Percentiles rank a stretch among this genome's conserved stretches.
Evolutionary conservation across 2,797 vertebrate genomes (phyloP).

Genomic region (Loris lydekkerianus): DNA sequence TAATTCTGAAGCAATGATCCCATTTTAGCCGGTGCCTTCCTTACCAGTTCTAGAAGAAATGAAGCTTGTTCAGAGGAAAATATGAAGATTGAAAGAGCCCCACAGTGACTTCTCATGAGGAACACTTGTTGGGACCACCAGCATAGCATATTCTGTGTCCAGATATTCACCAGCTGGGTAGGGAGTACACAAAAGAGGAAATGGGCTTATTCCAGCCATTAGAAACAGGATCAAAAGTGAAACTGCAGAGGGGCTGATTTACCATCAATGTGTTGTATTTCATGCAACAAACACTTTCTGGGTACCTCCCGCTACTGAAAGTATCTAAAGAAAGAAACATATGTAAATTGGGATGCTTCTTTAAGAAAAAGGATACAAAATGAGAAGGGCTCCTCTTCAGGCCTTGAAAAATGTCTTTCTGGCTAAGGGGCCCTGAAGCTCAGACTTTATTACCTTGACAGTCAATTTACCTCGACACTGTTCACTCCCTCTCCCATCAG

Average conservation of each 20-base stretch:
- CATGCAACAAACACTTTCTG: not conserved
- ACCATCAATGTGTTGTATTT: not conserved
- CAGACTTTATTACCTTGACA: not conserved
- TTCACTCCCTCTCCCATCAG: not conserved
- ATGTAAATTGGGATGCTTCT: not conserved
- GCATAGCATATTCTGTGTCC: not conserved
- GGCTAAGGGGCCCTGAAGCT: not conserved
- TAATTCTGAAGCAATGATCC: not conserved
- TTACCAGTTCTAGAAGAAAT: not conserved
- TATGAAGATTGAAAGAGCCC: not conserved
- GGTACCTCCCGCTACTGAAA: not conserved
- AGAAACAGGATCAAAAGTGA: not conserved
- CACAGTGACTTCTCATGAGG: not conserved
- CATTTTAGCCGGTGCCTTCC: not conserved
- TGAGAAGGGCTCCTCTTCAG: not conserved
- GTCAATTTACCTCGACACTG: too few relatives aligned
- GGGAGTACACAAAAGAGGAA: rapidly evolving
- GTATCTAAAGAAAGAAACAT: not conserved
- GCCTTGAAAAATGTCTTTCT: not conserved
- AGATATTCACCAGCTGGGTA: not conserved
- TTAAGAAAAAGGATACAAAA: not conserved
- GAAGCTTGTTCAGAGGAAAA: not conserved
- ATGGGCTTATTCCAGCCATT: not conserved
- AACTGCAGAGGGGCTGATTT: too few relatives aligned
- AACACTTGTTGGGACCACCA: too few relatives aligned